Evolutionary conservation across 1,140 invertebrate species (phyloP).

Genomic region (Drepana arcuata): DNA sequence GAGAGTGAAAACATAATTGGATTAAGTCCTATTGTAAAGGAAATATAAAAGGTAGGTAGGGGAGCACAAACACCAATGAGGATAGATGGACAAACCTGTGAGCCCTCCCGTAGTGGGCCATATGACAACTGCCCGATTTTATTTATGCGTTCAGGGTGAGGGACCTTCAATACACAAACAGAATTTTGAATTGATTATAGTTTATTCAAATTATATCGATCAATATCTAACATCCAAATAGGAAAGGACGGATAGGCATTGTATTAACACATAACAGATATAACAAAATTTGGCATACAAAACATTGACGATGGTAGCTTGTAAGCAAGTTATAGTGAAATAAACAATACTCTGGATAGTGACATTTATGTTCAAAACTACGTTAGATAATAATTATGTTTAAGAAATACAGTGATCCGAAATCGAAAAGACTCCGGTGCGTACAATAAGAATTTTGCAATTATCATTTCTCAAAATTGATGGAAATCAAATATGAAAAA

Average conservation of each 20-base stretch:
- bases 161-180: constrained; percentile 72
- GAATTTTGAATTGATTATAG: constrained; percentile 54
- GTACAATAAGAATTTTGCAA: constrained; percentile 17
- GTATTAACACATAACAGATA: constrained; percentile 14
- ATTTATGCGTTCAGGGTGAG: constrained; percentile 71
- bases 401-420: constrained; percentile 3
- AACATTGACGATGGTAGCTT: too few species aligned
- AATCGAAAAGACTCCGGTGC: constrained; percentile 4
- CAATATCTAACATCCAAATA: constrained; percentile 44
- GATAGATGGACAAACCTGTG: constrained; percentile 69
- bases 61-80: constrained; percentile 69
- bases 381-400: too few species aligned
- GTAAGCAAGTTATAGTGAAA: too few species aligned
- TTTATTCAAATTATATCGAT: constrained; percentile 23
- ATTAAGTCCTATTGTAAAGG: constrained; percentile 31
- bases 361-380: constrained; percentile 2
- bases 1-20: constrained; percentile 17
- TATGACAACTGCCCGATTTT: constrained; percentile 72
- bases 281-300: constrained; percentile 18
- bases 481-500: constrained; percentile 5
- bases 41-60: constrained; percentile 49
- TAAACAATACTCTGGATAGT: constrained; percentile 5
- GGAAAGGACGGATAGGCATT: constrained; percentile 29
- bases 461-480: constrained; percentile 2
- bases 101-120: constrained; percentile 70